These are phyloP conservation scores for Centruroides sculpturatus DNA, from an alignment of 1,140 invertebrate species.

Conservation along the genomic window DNA sequence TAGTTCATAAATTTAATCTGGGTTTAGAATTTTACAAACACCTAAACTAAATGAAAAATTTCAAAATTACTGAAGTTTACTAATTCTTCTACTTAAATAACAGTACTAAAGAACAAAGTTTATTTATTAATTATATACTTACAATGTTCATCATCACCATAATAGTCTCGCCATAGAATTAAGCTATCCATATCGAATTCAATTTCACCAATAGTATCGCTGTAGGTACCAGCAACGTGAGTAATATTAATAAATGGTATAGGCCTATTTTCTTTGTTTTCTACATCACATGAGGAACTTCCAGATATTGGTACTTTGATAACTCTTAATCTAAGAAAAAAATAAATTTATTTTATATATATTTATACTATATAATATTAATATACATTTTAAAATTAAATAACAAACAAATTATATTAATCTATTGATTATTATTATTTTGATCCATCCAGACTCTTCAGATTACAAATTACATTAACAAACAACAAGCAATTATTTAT, in stretches of 20 bases:
- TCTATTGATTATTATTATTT: too few species aligned
- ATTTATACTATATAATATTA: background rate
- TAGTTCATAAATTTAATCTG: too few species aligned
- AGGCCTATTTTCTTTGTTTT: conserved; percentile 14
- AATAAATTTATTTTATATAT: background rate
- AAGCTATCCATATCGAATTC: conserved; percentile 10
- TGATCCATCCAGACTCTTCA: too few species aligned
- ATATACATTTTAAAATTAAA: too few species aligned
- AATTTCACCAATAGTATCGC: conserved; percentile 5
- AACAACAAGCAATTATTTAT: too few species aligned
- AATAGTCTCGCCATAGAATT: conserved; percentile 20
- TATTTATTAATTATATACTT: background rate
- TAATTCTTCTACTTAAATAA: too few species aligned
- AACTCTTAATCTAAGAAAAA: conserved; percentile 10
- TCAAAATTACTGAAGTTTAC: too few species aligned
- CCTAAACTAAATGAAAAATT: too few species aligned
- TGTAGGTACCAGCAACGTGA: conserved; percentile 6
- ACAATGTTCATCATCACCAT: conserved; percentile 23
- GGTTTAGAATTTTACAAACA: too few species aligned
- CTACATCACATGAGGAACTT: conserved; percentile 7
- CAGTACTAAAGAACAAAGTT: too few species aligned
- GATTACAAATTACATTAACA: too few species aligned
- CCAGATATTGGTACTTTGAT: conserved; percentile 13
- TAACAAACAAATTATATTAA: too few species aligned
- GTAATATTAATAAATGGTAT: conserved; percentile 10